Conservation (phyloP, 2,113 vertebrate genomes). For the Benthochromis sp. region DNA sequence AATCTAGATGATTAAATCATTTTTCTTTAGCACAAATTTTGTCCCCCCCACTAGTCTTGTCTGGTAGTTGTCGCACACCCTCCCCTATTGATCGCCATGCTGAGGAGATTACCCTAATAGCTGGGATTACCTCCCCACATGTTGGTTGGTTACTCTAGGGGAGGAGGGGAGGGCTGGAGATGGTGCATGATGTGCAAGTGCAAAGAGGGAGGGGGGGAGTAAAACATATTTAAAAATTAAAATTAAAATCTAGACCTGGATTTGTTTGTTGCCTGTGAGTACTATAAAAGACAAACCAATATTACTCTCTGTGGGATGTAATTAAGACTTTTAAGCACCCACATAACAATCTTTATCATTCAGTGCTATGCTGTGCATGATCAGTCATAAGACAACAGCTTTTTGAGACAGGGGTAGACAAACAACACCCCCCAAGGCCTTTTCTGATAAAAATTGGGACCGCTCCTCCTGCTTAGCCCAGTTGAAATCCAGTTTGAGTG, state of each 20-base stretch:
- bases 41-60: slow-evolving; percentile 44
- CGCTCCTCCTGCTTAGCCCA: background rate
- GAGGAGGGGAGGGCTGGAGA: slow-evolving; percentile 22
- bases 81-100: slow-evolving; percentile 73
- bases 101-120: slow-evolving; percentile 79
- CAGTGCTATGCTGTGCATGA: background rate
- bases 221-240: background rate
- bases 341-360: background rate
- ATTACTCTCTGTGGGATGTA: background rate
- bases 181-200: slow-evolving; percentile 56
- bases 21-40: slow-evolving; percentile 69
- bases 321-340: background rate
- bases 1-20: slow-evolving; percentile 76
- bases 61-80: slow-evolving; percentile 55
- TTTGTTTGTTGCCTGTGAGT: slow-evolving; percentile 15
- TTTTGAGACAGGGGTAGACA: background rate
- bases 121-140: slow-evolving; percentile 75
- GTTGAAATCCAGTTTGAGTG: background rate
- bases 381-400: slow-evolving; percentile 9
- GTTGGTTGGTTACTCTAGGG: slow-evolving; percentile 63
- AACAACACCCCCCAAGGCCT: slow-evolving; percentile 13
- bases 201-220: background rate
- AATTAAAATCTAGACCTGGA: slow-evolving; percentile 9
- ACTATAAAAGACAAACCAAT: background rate
- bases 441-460: background rate